Evolutionary conservation across 2,113 vertebrate species (phyloP), one percentile per base, ranked within the genome.

Genomic region (Syngnathoides biaculeatus): DNA sequence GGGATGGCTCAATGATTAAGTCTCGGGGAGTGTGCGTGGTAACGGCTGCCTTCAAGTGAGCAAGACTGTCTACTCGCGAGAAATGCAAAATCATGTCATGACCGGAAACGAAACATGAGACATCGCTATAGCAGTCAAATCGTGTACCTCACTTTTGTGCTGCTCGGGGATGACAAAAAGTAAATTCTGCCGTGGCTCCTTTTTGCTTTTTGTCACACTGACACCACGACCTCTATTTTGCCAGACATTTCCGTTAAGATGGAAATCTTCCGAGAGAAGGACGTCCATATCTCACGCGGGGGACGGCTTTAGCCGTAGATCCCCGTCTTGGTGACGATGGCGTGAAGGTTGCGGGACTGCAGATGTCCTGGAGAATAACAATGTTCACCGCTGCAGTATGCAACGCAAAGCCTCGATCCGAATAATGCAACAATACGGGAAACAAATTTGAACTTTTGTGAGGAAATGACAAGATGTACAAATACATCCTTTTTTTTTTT

Each of bases 231-330:
- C 90, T 90, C 86, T 89, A 88, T 88, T 89, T 82, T 86, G 74
- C 78, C 60, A 82, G 88, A 84, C 83, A 84, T 86, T 90, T 87
- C 73, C 75, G 73, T 71, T 69, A 73, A 91, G 90, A 92, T 91
- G 81, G 84, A 67, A 88, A 89, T 91, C 84, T 86, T 78, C 89
- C 80, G 84, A 78, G 86, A 86, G 83, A 85, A 86, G 86, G 87
- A 89, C 86, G n/a, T n/a, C n/a, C n/a, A n/a, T n/a, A 82, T 84
- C 80, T 87, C 83, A 83, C 83, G 81, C 75, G 70, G 79, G 79
- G 65, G 80, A 76, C 48, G 74, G 81, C 75, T 86, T 84, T 80
- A 80, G 85, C 82, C 79, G 75, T 85, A 78, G 77, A 83, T 89
- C 80, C 84, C 84, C 83, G 87, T 88, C 81, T 87, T 89, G 85